Evolutionary conservation across 1,140 invertebrate genomes (phyloP), one percentile per base, ranked within the genome.

Genomic region (Drosophila orosa): DNA sequence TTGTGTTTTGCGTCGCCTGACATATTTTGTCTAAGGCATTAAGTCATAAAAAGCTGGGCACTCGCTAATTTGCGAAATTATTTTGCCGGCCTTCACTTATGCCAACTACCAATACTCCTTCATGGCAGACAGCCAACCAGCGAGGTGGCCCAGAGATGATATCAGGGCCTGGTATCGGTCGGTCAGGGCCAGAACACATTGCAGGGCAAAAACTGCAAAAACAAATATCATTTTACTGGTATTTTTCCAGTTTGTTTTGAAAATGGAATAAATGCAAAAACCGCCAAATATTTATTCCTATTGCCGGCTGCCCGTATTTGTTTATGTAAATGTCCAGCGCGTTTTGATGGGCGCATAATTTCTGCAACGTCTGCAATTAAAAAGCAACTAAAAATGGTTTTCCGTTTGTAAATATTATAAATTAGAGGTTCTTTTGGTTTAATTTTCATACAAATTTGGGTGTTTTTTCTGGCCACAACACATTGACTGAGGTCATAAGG

Each of bases 1-100:
- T 37, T 24, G 31, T 37, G 37, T 59, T 40, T 74, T 60, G 60
- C 31, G 25, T 25, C 19, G 25, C 22, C 59, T 63, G 61, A 73
- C 74, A 78, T 62, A 68, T 76, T 58, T 39, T 57, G 58, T 68
- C 45, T 40, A 65, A 68, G 66, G 45, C 57, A 86, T 86, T 87
- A 83, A 86, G 83, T 77, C 83, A 86, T 86, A 87, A 86, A 86
- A 69, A 68, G 83, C 66, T 45, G 76, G 79, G 40, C 57, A 57
- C 19, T 56, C 57, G 82, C 63, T 85, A 81, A 87, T 86, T 86
- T 84, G 76, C 58, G 68, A 47, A 71, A 71, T 80, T 47, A 85
- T 59, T 76, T 57, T 44, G 25, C 33, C 40, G n/a, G 35, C 45
- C 60, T 52, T 33, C 40, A 22, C 24, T 42, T 35, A 22, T 17